Base-by-base conservation (phyloP, 2,797 vertebrate species). In the Aulostomus chinensis region DNA sequence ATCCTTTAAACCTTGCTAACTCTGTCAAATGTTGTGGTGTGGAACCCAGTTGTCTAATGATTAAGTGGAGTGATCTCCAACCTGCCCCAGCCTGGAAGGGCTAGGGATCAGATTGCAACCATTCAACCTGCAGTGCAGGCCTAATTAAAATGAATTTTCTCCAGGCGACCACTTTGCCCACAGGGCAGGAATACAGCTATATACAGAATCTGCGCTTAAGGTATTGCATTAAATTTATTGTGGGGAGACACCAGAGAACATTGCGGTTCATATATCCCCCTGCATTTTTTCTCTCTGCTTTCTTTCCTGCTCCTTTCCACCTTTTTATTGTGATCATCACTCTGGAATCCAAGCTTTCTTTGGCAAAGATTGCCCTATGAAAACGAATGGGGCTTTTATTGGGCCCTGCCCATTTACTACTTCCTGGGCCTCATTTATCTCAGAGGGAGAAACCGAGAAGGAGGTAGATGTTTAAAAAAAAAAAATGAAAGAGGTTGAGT, bases 141-240 rank as follows among this genome's bases (percentile, higher is more conserved):
- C 86, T 92, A 90, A 91, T 92, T 92, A 90, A 91, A 89, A 90
- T 88, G 79, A 89, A 89, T 89, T 90, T 91, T 91, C 89, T 88
- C 85, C 63, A 87, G 83, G 86, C 85, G 81, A 86, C 82, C 83
- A 81, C 78, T 88, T 87, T 81, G 82, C 88, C 89, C 83, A 82
- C 68, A 69, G 87, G 88, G 85, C 84, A 83, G 74, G 77, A 76
- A 84, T 81, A 81, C 82, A 58, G 82, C 79, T 77, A 57, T 85
- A 87, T 77, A 81, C 67, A 33, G 68, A 85, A 86, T 86, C 76
- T 52, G 32, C 72, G 85, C 87, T 84, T 86, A 88, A 89, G 86
- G 87, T 87, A 88, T 81, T 88, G 85, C 82, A 85, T 84, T 85
- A 85, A 84, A 86, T 88, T 73, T 87, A 79, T 86, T 88, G 81